A percentile compares a stretch with the other conserved stretches of the same genome.
Conservation (phyloP, 1,140 invertebrate genomes). For the Coelopa frigida region DNA sequence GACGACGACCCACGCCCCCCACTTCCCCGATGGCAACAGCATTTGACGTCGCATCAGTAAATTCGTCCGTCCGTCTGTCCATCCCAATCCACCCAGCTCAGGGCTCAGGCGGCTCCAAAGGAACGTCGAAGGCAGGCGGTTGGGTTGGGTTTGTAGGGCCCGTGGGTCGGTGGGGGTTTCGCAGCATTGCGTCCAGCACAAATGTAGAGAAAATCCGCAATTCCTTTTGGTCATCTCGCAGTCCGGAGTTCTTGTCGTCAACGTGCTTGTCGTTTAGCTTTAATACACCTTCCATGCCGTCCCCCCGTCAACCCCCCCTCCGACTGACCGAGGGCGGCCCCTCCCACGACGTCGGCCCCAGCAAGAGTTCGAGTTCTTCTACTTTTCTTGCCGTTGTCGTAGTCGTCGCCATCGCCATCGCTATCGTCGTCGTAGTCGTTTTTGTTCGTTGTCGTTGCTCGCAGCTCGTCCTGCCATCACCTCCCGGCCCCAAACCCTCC, state of each 20-base stretch:
- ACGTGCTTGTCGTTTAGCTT: constrained; percentile 12
- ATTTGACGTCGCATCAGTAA: constrained; percentile 42
- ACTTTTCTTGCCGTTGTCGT: constrained; percentile 10
- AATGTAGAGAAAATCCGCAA: constrained; percentile 38
- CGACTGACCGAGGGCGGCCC: no score
- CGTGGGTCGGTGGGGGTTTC: not conserved
- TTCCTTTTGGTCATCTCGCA: constrained; percentile 43
- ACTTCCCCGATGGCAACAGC: constrained; percentile 27
- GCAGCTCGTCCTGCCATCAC: constrained; percentile 25
- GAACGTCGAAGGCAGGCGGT: not conserved
- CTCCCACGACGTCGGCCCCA: no score
- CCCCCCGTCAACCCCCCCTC: no score
- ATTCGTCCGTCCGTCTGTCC: constrained; percentile 20
- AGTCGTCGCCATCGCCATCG: constrained; percentile 12
- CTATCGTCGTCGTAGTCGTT: constrained; percentile 1
- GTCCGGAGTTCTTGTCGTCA: constrained; percentile 28
- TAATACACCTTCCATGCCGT: no score
- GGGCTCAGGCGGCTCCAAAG: no score
- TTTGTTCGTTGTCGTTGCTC: not conserved
- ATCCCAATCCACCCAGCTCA: not conserved
- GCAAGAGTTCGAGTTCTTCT: not conserved
- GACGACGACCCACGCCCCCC: not conserved
- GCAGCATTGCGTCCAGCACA: constrained; percentile 10
- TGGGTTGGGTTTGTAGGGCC: constrained; percentile 1
- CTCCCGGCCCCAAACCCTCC: constrained; percentile 27